Percentiles rank a stretch among this genome's conserved stretches.
Conservation (phyloP, 1,140 invertebrate genomes). For the Holcopasites calliopsidis region DNA sequence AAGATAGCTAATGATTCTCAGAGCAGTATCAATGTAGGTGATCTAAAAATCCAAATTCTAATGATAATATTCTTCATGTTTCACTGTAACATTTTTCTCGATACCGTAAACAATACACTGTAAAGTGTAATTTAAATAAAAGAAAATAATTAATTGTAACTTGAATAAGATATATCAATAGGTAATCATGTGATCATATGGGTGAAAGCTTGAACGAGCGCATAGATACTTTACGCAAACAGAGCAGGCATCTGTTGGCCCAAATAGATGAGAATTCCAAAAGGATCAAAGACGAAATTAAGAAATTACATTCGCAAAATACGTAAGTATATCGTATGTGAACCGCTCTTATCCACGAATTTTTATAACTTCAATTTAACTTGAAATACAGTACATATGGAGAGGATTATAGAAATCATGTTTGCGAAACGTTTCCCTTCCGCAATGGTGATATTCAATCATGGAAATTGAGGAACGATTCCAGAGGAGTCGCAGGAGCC, state of each 20-base stretch:
- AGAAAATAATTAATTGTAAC: too few species aligned
- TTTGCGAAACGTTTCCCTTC: neutral
- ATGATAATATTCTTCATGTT: too few species aligned
- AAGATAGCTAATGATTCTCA: neutral
- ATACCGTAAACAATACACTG: too few species aligned
- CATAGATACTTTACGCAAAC: conserved; percentile 51
- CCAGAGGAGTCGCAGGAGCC: conserved; percentile 31
- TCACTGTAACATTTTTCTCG: too few species aligned
- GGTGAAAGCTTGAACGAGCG: conserved; percentile 24
- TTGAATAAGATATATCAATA: neutral
- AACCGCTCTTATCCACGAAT: neutral
- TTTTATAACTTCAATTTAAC: neutral
- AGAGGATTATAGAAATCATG: conserved; percentile 14
- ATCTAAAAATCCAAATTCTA: neutral
- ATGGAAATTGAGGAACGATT: conserved; percentile 62
- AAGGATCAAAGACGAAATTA: conserved; percentile 47
- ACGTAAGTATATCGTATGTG: conserved; percentile 35
- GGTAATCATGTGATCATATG: conserved; percentile 4
- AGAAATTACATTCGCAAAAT: conserved; percentile 32
- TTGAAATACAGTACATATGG: conserved; percentile 48
- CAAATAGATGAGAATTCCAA: conserved; percentile 35
- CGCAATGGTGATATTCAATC: conserved; percentile 2
- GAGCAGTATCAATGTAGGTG: neutral
- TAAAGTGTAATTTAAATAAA: too few species aligned
- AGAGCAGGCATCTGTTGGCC: conserved; percentile 47